These are phyloP conservation scores for Galemys pyrenaicus DNA, from an alignment of 2,113 vertebrate species.

Conservation along the genomic window DNA sequence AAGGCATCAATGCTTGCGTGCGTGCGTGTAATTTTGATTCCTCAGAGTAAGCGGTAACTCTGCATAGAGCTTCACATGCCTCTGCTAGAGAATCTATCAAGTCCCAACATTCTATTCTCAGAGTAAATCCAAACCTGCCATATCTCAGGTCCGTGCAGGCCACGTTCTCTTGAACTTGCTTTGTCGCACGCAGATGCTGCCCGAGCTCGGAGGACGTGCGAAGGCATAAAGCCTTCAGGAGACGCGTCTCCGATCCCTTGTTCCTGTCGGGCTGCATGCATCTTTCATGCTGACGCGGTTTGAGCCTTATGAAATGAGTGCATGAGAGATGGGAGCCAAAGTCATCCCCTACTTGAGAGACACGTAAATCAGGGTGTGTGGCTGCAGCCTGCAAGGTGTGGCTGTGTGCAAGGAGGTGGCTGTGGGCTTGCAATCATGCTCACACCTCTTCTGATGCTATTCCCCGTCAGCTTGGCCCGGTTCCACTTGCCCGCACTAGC, in stretches of 20 bases:
- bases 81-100: not conserved
- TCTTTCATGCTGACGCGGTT: not conserved
- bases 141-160: not conserved
- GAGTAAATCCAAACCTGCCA: not conserved
- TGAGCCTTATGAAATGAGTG: not conserved
- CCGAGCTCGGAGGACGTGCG: rapidly evolving
- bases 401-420: too few species aligned
- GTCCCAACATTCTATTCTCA: rapidly evolving
- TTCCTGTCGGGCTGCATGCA: not conserved
- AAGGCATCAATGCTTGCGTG: too few species aligned
- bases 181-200: not conserved
- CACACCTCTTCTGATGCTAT: not conserved
- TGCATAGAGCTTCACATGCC: not conserved
- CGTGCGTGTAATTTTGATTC: too few species aligned
- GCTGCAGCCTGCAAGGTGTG: rapidly evolving
- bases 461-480: not conserved
- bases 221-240: not conserved
- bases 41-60: not conserved
- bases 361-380: not conserved
- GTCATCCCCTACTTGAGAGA: not conserved
- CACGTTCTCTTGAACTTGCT: too few species aligned
- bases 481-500: not conserved
- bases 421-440: not conserved
- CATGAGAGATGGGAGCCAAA: not conserved
- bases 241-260: not conserved